Base-by-base conservation (phyloP, 2,113 vertebrate genomes). In the Pipa parva region DNA sequence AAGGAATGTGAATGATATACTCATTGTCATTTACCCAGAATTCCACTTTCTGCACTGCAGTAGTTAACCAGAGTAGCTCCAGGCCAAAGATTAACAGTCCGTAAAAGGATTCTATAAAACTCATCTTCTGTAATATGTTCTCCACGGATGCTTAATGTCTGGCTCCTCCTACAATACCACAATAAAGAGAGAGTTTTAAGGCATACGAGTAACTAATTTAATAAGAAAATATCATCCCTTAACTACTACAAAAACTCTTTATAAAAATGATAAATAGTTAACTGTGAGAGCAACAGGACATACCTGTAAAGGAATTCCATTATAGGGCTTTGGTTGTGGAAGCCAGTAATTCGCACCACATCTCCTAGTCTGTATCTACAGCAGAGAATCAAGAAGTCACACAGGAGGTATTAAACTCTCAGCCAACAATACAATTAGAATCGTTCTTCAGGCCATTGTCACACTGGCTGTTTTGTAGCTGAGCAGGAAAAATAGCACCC, bases 51-150 rank as follows among this genome's bases (percentile, higher is more conserved):
- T 31, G 81, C 85, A 6, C 94, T 97, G 78, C 86, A 46, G 0
- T 97, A 95, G 77, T 98, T 93, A 0, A 94, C 25, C 31, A 98
- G 87, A 63, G 77, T 81, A 59, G 92, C 89, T 0, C 92, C 92
- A 0, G 90, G 91, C 95, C 95, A 98, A 80, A 84, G 79, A 39
- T 49, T 63, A 31, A 94, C 79, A 0, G 92, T 80, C 0, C 31
- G 79, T 74, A 79, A 73, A 73, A 98, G 74, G 59, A 88, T 85
- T 1, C 29, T 73, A 11, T 82, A 88, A 77, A 98, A 95, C 59
- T 81, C 17, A 0, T 80, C 78, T 77, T 98, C 95, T 0, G 87
- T 75, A 39, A 91, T 83, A 60, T 83, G 87, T 79, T 98, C 95
- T 0, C 95, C 93, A 22, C 94, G 82, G 2, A 97, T 87, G 0